Evolutionary conservation across 2,113 vertebrate genomes (phyloP), one percentile per base, ranked within the genome.

Genomic region (Irena cyanogastra): DNA sequence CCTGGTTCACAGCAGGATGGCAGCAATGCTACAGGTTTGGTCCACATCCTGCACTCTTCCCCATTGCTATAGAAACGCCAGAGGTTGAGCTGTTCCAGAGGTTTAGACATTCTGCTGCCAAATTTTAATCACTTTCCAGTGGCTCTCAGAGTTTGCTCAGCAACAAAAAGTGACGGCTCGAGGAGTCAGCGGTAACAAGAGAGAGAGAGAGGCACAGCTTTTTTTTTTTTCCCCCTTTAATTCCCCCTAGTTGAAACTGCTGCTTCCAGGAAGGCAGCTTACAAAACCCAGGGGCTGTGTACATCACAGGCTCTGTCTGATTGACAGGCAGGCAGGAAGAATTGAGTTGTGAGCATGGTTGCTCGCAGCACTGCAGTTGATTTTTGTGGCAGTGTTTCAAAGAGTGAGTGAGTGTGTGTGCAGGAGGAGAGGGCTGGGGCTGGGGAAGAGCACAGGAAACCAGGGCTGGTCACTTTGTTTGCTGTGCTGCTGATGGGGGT

Each of bases 21-120:
- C 84, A 94, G 91, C 71, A 75, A 75, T 23, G 63, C 87, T 69
- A 66, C 69, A 96, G 81, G 82, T 50, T 93, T 85, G 82, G 28
- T 37, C 30, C 81, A 61, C 69, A 42, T 59, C 70, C 56, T 49
- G 52, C 19, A 19, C 88, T 85, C 87, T 74, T 94, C 66, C 75
- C 83, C 37, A 94, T 95, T 82, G 92, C 94, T 95, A 91, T 94
- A 95, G 91, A 87, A 94, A 94, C 85, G 22, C 84, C 71, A 42
- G 63, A 12, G 66, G 57, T 75, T 93, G 93, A 90, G 93, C 54
- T 33, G 13, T 60, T 68, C 83, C 77, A 49, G 65, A 8, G 72
- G 57, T 80, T 91, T 52, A 89, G 91, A 81, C 27, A 13, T 57
- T 78, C 84, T 44, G 68, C 91, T 94, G 83, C 41, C 41, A 42